These are phyloP conservation scores for Charaxes varanes DNA, from an alignment of 1,140 invertebrate species.

Conservation along the genomic window DNA sequence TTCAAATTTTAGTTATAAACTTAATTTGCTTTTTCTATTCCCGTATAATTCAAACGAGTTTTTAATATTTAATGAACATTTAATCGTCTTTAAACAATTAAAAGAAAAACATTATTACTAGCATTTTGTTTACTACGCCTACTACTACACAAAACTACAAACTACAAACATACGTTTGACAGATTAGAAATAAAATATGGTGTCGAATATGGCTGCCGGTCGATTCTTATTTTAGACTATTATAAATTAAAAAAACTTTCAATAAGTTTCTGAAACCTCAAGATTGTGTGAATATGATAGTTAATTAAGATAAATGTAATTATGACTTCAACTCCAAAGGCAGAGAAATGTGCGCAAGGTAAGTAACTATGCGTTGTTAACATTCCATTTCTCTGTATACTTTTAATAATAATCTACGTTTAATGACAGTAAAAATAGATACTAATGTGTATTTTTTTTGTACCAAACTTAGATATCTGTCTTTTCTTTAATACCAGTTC, in stretches of 20 bases:
- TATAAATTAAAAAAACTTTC: conserved; percentile 25
- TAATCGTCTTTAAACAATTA: background rate
- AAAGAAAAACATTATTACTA: background rate
- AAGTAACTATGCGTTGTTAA: conserved; percentile 39
- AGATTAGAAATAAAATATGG: conserved; percentile 43
- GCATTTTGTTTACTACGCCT: background rate
- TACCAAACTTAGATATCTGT: too few species aligned
- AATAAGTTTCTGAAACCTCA: conserved; percentile 19
- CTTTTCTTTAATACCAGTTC: too few species aligned
- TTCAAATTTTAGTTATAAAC: too few species aligned
- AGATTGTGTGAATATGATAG: conserved; percentile 56
- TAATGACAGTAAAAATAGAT: too few species aligned
- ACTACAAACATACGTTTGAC: conserved; percentile 25
- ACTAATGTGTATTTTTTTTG: too few species aligned
- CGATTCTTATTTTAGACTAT: conserved; percentile 52
- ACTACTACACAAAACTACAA: background rate
- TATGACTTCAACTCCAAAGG: conserved; percentile 69
- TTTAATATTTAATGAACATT: too few species aligned
- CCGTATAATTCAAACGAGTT: too few species aligned
- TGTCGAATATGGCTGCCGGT: conserved; percentile 68
- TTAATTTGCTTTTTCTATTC: too few species aligned
- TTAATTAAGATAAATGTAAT: conserved; percentile 36
- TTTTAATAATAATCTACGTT: conserved; percentile 7
- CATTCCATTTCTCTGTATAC: conserved; percentile 21
- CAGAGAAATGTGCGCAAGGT: conserved; percentile 66